Conservation (phyloP, 2,888 invertebrate genomes). For the Euzophera pinguis region DNA sequence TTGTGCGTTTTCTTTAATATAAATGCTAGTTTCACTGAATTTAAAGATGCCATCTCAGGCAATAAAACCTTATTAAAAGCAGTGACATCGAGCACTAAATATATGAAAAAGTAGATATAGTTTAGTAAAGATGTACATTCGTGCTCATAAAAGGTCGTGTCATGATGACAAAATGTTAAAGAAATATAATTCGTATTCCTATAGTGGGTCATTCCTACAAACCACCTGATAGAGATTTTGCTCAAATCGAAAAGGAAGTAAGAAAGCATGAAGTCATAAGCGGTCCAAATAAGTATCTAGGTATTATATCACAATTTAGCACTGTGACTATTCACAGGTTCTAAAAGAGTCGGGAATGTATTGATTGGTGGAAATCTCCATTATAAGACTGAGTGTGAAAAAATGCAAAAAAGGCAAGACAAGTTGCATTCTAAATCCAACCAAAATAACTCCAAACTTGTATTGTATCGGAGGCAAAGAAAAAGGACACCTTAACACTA, state of each 20-base stretch:
- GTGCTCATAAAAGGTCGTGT: too few species aligned
- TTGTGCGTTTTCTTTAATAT: too few species aligned
- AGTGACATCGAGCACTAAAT: too few species aligned
- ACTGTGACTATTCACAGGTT: slow-evolving; percentile 23
- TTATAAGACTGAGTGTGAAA: slow-evolving; percentile 22
- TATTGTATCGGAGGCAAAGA: slow-evolving; percentile 10
- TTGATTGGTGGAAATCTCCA: slow-evolving; percentile 24
- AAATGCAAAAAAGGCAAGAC: slow-evolving; percentile 16
- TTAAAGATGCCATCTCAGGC: too few species aligned
- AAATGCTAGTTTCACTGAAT: too few species aligned
- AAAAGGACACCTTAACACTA: slow-evolving; percentile 18
- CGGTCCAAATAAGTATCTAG: slow-evolving; percentile 17
- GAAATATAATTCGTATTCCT: too few species aligned
- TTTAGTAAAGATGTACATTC: too few species aligned
- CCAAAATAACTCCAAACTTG: slow-evolving; percentile 16
- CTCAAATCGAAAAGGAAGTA: slow-evolving; percentile 27
- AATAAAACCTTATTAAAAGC: too few species aligned
- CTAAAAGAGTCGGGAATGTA: slow-evolving; percentile 25
- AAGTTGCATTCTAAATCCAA: slow-evolving; percentile 18
- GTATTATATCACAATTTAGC: slow-evolving; percentile 21
- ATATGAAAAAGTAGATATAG: too few species aligned
- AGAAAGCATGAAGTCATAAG: slow-evolving; percentile 10
- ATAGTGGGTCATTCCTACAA: slow-evolving; percentile 32
- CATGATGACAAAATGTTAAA: slow-evolving; percentile 21
- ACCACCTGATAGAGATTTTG: slow-evolving; percentile 31